Percentiles rank a stretch among this genome's conserved stretches.
These are phyloP conservation scores for Drosophila emarginata DNA, from an alignment of 2,888 invertebrate species.

Conservation along the genomic window DNA sequence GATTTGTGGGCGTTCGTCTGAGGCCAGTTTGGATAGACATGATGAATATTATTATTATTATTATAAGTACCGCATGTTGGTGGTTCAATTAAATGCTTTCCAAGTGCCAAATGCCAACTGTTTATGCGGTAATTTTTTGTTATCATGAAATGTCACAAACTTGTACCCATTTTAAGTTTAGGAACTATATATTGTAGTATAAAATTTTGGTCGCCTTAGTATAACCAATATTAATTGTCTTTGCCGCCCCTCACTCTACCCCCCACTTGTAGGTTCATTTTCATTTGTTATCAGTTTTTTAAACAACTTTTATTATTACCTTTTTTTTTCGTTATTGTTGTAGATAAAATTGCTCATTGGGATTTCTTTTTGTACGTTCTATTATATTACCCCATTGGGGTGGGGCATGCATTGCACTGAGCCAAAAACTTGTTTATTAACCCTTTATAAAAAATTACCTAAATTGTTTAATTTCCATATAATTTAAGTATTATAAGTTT, in stretches of 20 bases:
- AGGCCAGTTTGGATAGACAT: constrained; percentile 36
- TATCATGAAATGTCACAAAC: background rate
- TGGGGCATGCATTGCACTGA: constrained; percentile 40
- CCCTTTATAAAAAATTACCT: too few relatives aligned
- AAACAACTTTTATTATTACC: constrained; percentile 24
- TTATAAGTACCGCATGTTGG: constrained; percentile 38
- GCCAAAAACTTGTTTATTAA: constrained; percentile 28
- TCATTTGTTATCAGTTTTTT: constrained; percentile 52
- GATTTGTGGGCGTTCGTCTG: constrained; percentile 42
- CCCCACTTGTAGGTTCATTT: constrained; percentile 43
- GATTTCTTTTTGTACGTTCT: constrained; percentile 7
- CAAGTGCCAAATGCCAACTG: constrained; percentile 9
- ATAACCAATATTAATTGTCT: background rate
- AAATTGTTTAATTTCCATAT: too few relatives aligned
- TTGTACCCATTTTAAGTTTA: too few relatives aligned
- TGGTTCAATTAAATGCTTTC: constrained; percentile 24
- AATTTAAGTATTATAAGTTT: too few relatives aligned
- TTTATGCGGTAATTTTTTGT: constrained; percentile 23
- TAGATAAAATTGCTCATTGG: constrained; percentile 41
- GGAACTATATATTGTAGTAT: too few relatives aligned
- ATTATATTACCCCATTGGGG: constrained; percentile 28
- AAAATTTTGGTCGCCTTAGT: constrained; percentile 6
- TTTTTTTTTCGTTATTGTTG: background rate
- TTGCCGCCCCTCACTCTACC: background rate
- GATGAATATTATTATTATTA: constrained; percentile 27